These are phyloP conservation scores for Sebastiscus albofasciatus DNA, from an alignment of 2,797 vertebrate genomes.

Conservation along the genomic window DNA sequence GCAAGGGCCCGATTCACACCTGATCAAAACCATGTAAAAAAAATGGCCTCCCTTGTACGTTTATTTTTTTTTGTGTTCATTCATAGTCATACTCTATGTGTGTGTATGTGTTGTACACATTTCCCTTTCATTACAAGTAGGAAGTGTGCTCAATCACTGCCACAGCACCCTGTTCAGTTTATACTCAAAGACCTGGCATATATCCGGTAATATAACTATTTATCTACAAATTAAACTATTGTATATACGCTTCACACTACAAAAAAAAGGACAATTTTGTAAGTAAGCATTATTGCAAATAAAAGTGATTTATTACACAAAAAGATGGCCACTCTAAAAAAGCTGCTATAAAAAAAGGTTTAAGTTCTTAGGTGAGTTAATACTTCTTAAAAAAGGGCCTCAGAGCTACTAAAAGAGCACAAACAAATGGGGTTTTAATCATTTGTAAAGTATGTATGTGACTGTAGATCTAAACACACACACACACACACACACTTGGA, in stretches of 20 bases:
- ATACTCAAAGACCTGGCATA: not conserved
- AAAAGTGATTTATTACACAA: slow-evolving; percentile 13
- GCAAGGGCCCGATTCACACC: slow-evolving; percentile 90
- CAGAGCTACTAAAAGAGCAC: not conserved
- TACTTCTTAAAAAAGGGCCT: not conserved
- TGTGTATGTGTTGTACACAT: slow-evolving; percentile 17
- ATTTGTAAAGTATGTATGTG: not conserved
- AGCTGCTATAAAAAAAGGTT: slow-evolving; percentile 10
- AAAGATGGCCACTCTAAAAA: not conserved
- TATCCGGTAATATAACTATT: slow-evolving; percentile 16
- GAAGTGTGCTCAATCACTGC: slow-evolving; percentile 35
- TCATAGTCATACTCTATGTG: not conserved
- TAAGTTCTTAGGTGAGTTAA: not conserved
- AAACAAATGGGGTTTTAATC: not conserved
- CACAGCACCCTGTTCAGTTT: slow-evolving; percentile 25
- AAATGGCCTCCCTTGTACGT: slow-evolving; percentile 49
- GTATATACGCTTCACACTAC: slow-evolving; percentile 7
- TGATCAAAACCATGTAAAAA: slow-evolving; percentile 84
- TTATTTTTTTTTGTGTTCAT: slow-evolving; percentile 51
- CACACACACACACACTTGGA: not conserved
- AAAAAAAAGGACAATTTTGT: slow-evolving; percentile 8
- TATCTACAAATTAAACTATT: slow-evolving; percentile 18
- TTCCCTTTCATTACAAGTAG: slow-evolving; percentile 27
- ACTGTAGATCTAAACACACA: not conserved
- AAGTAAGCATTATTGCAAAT: slow-evolving; percentile 6